phyloP scores from a whole-genome alignment of 1,140 invertebrate species.

The Ceratitis capitata region DNA sequence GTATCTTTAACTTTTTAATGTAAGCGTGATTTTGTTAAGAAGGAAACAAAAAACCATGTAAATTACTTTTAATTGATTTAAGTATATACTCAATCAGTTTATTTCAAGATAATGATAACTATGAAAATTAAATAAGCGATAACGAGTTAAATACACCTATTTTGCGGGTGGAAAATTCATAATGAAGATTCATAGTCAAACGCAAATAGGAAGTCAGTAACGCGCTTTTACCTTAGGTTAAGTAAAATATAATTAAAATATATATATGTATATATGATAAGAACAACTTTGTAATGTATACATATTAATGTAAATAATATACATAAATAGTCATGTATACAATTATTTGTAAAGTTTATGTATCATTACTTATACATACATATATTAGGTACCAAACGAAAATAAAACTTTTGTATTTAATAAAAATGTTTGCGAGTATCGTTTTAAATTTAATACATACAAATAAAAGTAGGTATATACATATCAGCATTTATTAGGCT shows the following conservation, averaged over 20 bases:
- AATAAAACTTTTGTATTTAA: constrained; percentile 35
- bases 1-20: too few relatives aligned
- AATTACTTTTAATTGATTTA: not conserved
- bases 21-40: not conserved
- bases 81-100: not conserved
- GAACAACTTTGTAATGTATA: too few relatives aligned
- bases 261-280: not conserved
- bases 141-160: not conserved
- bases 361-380: constrained; percentile 38
- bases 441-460: too few relatives aligned
- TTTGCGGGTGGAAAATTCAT: not conserved
- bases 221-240: not conserved
- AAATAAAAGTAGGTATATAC: too few relatives aligned
- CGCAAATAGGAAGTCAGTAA: not conserved
- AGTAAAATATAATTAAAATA: not conserved
- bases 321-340: not conserved
- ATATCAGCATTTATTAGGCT: too few relatives aligned
- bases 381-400: constrained; percentile 4
- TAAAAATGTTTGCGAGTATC: too few relatives aligned
- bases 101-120: too few relatives aligned
- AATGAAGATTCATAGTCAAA: not conserved
- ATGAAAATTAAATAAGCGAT: too few relatives aligned
- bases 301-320: not conserved
- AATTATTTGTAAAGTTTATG: constrained; percentile 2
- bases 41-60: too few relatives aligned